Base-by-base conservation (phyloP, 1,140 invertebrate species). In the Sinella curviseta region DNA sequence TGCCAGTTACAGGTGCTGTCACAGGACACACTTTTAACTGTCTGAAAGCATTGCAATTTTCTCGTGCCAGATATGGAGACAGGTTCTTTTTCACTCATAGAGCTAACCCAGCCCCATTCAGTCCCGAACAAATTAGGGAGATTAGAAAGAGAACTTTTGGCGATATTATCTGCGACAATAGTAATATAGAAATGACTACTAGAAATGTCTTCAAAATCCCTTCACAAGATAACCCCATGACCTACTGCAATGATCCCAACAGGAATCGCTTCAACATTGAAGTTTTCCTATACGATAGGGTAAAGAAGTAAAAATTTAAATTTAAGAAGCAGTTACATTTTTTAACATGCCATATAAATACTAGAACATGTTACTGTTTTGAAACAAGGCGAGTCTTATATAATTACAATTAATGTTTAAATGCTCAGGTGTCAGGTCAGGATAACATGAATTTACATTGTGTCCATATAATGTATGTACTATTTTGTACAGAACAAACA, bases 161-260 rank as follows among this genome's bases (percentile, higher is more conserved):
- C 0, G 85, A 88, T 54, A 86, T 92, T 17, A 86, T 92, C 28
- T 92, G 91, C 84, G 88, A 90, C 81, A 92, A 91, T 84, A 81
- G 79, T 31, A 70, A 78, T n/a, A 35, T 81, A 1, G 75, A 75
- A 86, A 86, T 75, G 88, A 90, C 80, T 86, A 87, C 39, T 78
- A 88, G 2, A 83, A 87, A 77, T 86, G 86, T 70, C 86, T 92
- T 77, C 90, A 91, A 82, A 77, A 67, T 82, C 24, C 77, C 81
- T 24, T 67, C 77, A 26, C 8, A 57, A 2, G 77, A 80, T 34
- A 77, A 77, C 24, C 76, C 78, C 0, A 79, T 76, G 78, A 4
- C 80, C 1, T 80, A 74, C 54, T 82, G 81, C 36, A 77, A 78
- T 16, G 81, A 82, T 76, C 81, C 81, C 20, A 73, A 36, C 54